A percentile compares a stretch with the other conserved stretches of the same genome.
Evolutionary conservation across 2,797 vertebrate species (phyloP).

Genomic region (Rhynchotus rufescens): DNA sequence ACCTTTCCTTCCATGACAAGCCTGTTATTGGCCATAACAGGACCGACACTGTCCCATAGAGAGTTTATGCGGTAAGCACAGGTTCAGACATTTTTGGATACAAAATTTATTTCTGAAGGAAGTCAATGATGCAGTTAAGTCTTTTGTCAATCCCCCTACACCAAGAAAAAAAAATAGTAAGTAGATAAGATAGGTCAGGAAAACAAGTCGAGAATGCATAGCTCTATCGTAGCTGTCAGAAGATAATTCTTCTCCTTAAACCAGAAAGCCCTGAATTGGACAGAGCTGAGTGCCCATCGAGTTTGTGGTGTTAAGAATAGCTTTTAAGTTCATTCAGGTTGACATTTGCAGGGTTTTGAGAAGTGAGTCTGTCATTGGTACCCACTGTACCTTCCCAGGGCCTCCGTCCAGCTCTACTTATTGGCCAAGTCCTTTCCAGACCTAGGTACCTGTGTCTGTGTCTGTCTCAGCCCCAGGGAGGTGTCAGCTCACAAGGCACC

Average conservation of each 20-base stretch:
- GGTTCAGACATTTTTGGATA: neutral
- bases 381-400: neutral
- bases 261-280: neutral
- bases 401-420: neutral
- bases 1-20: neutral
- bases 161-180: neutral
- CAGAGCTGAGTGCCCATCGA: neutral
- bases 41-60: accelerated
- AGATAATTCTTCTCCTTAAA: conserved; percentile 10
- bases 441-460: neutral
- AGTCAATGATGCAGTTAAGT: neutral
- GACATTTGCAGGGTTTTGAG: neutral
- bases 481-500: neutral
- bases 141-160: neutral
- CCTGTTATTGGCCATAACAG: neutral
- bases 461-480: neutral
- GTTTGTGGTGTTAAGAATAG: neutral
- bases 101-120: neutral
- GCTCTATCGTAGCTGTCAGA: neutral
- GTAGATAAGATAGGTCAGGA: neutral
- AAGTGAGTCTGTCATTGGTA: neutral
- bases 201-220: neutral
- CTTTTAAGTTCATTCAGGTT: neutral
- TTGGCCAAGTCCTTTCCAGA: neutral
- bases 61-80: neutral